Evolutionary conservation across 1,140 invertebrate genomes (phyloP).

Genomic region (Drosophila varians): DNA sequence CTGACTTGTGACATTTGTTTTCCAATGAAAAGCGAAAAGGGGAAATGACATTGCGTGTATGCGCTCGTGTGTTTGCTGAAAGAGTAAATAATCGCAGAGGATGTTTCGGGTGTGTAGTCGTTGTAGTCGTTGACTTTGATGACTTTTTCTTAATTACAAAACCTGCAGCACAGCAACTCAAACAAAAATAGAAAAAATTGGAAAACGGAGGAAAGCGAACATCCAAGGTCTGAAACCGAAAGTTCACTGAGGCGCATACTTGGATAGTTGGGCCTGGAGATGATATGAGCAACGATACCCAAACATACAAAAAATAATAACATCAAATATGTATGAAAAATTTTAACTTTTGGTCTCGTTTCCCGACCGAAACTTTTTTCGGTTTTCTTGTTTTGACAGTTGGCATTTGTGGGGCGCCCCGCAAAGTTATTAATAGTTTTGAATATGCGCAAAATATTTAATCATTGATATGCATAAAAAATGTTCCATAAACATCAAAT

Average conservation of each 20-base stretch:
- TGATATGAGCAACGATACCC: slow-evolving; percentile 58
- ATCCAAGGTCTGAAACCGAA: slow-evolving; percentile 6
- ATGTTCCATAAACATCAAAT: slow-evolving; percentile 37
- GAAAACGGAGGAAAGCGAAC: not conserved
- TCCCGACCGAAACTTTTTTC: not conserved
- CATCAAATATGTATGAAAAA: not conserved
- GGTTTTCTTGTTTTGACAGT: slow-evolving; percentile 14
- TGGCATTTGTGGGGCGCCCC: not conserved
- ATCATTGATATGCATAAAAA: slow-evolving; percentile 39
- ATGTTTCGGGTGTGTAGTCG: slow-evolving; percentile 33
- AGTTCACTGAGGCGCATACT: slow-evolving; percentile 58
- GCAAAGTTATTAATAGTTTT: slow-evolving; percentile 46
- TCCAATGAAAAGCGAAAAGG: slow-evolving; percentile 76
- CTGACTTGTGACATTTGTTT: slow-evolving; percentile 74
- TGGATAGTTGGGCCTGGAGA: slow-evolving; percentile 23
- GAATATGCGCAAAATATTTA: slow-evolving; percentile 58
- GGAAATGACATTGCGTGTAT: slow-evolving; percentile 62
- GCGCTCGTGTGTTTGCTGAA: slow-evolving; percentile 35
- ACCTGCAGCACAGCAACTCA: slow-evolving; percentile 31
- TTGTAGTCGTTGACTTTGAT: slow-evolving; percentile 74
- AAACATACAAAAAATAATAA: not conserved
- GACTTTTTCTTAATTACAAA: slow-evolving; percentile 80
- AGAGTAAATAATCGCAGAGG: slow-evolving; percentile 45
- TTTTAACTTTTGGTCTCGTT: not conserved
- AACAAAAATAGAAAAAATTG: slow-evolving; percentile 46